Percentiles rank a stretch among this genome's conserved stretches.
Conservation (phyloP, 2,888 invertebrate species). For the Drosophila pegasa region DNA sequence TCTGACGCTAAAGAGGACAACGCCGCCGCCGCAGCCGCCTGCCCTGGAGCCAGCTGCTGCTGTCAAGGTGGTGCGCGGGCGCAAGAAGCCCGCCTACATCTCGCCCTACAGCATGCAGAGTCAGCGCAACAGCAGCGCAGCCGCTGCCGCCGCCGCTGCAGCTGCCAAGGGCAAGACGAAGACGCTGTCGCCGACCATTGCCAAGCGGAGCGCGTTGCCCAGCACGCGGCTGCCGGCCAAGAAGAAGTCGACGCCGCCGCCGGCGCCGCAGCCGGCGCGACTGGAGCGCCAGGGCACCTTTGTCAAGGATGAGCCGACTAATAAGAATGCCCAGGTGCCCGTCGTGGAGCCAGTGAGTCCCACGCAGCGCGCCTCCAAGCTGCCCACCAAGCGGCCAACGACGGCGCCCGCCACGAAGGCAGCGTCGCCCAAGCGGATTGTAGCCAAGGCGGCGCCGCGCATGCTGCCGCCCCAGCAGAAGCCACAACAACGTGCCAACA, state of each 20-base stretch:
- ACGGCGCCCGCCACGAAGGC: conserved; percentile 60
- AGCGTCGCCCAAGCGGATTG: conserved; percentile 57
- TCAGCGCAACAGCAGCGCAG: conserved; percentile 61
- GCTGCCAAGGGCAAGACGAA: conserved; percentile 61
- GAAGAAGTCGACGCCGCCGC: conserved; percentile 54
- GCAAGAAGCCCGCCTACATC: conserved; percentile 88
- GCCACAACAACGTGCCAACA: conserved; percentile 83
- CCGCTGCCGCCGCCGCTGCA: conserved; percentile 19
- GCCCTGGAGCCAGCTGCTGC: conserved; percentile 55
- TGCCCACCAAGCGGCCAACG: conserved; percentile 80
- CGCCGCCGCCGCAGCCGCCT: conserved; percentile 41
- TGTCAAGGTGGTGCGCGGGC: conserved; percentile 83
- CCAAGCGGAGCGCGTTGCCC: conserved; percentile 50
- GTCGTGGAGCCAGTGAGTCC: conserved; percentile 80
- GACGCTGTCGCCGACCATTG: conserved; percentile 60
- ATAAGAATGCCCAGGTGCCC: conserved; percentile 81
- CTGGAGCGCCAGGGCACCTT: conserved; percentile 95
- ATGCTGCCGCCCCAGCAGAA: conserved; percentile 68
- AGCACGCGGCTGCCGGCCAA: conserved; percentile 53
- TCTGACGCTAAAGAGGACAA: conserved; percentile 13
- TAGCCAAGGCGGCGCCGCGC: conserved; percentile 30
- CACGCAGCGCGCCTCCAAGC: conserved; percentile 78
- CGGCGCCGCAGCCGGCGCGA: conserved; percentile 83
- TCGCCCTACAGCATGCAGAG: conserved; percentile 86
- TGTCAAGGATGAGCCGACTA: conserved; percentile 91